phyloP scores from a whole-genome alignment of 2,797 vertebrate genomes.

The Meda fulgida region DNA sequence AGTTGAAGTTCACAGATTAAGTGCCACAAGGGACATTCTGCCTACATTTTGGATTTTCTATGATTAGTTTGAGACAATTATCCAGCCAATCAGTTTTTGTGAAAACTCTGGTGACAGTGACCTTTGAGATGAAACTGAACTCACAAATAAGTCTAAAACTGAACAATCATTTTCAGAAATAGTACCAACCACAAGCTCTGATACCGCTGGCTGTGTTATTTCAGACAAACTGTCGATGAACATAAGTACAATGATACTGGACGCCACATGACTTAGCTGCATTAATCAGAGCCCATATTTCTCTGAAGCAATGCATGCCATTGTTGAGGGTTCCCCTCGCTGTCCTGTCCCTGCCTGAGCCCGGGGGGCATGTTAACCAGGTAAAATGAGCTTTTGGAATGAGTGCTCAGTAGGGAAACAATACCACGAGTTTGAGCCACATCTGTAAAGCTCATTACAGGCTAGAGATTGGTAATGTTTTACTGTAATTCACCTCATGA shows the following conservation, averaged over 20 bases:
- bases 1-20: too few relatives aligned
- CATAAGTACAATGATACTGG: neutral
- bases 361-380: constrained; percentile 42
- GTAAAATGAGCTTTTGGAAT: constrained; percentile 51
- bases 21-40: neutral
- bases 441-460: constrained; percentile 61
- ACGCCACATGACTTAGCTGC: neutral
- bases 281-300: neutral
- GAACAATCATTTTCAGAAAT: neutral
- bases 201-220: neutral
- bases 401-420: constrained; percentile 51
- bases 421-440: constrained; percentile 50
- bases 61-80: neutral
- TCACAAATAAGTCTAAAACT: neutral
- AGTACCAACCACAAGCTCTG: neutral
- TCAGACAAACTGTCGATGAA: neutral
- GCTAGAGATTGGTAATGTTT: constrained; percentile 58
- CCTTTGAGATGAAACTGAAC: neutral
- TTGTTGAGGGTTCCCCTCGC: neutral
- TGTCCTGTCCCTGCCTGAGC: constrained; percentile 12
- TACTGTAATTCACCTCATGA: constrained; percentile 62
- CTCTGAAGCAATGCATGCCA: neutral
- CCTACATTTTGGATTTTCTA: neutral
- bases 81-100: neutral
- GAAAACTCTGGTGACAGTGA: neutral